Percentiles rank a stretch among this genome's conserved stretches.
Evolutionary conservation across 2,888 invertebrate species (phyloP).

Genomic region (Leptopilina myrica): DNA sequence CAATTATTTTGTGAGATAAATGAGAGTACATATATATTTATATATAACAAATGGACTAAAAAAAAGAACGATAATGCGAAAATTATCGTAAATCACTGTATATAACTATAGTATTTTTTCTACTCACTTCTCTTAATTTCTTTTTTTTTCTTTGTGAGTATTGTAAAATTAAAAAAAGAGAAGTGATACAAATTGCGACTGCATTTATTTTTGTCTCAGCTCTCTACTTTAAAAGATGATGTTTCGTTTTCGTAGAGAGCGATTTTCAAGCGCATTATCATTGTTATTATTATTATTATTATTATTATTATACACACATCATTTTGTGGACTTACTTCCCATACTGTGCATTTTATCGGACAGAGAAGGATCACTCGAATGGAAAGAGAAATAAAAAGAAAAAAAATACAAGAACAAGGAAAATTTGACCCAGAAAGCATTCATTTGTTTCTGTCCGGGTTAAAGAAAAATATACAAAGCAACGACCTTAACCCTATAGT

Average conservation of each 20-base stretch:
- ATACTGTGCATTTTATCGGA: slow-evolving; percentile 25
- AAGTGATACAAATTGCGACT: slow-evolving; percentile 10
- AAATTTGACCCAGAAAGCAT: slow-evolving; percentile 42
- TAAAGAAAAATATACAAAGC: slow-evolving; percentile 9
- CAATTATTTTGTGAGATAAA: slow-evolving; percentile 1
- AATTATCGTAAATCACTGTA: slow-evolving; percentile 3
- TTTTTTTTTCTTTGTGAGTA: not conserved
- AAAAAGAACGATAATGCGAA: slow-evolving; percentile 14
- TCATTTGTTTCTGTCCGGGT: slow-evolving; percentile 43
- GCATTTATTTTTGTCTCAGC: not conserved
- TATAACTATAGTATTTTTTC: slow-evolving; percentile 4
- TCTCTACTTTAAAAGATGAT: slow-evolving; percentile 11
- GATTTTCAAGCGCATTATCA: slow-evolving; percentile 2
- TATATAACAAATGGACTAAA: slow-evolving; percentile 14
- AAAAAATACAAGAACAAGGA: slow-evolving; percentile 38
- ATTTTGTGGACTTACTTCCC: slow-evolving; percentile 30
- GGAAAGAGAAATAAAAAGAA: slow-evolving; percentile 20
- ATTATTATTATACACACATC: slow-evolving; percentile 39
- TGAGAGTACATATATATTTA: too few species aligned
- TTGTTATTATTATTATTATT: too few species aligned
- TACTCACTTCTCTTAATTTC: not conserved
- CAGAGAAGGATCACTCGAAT: slow-evolving; percentile 29
- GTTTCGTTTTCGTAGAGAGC: slow-evolving; percentile 33
- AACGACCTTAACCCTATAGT: slow-evolving; percentile 30
- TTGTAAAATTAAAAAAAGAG: not conserved